Conservation (phyloP, 23 tunicate species). For the Trididemnum nubilum region DNA sequence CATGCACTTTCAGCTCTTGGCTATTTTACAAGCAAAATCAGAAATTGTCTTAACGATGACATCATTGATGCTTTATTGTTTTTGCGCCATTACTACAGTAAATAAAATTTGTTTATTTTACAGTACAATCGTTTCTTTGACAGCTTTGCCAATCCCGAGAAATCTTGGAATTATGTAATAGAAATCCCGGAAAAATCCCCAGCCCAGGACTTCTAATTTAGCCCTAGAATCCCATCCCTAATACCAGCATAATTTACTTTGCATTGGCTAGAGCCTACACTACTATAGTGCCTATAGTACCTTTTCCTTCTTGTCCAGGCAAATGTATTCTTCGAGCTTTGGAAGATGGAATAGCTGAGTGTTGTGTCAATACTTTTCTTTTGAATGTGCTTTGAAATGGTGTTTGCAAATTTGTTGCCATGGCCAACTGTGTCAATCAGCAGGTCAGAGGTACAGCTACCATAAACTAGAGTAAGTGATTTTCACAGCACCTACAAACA, state of each 20-base stretch:
- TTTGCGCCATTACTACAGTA: conserved; percentile 24
- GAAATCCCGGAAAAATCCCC: conserved; percentile 28
- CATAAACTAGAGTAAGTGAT: too few species aligned
- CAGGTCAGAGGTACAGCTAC: too few species aligned
- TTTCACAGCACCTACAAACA: too few species aligned
- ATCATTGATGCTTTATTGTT: conserved; percentile 22
- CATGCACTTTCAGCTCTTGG: conserved; percentile 24
- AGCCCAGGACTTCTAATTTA: conserved; percentile 18
- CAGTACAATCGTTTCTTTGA: conserved; percentile 1
- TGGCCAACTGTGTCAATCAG: too few species aligned
- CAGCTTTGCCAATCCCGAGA: conserved; percentile 19
- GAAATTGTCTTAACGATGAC: conserved; percentile 35
- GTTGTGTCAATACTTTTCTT: too few species aligned
- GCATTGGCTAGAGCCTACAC: too few species aligned
- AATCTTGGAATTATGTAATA: conserved; percentile 14
- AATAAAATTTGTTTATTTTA: conserved; percentile 28
- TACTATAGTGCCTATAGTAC: too few species aligned
- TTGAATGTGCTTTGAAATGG: too few species aligned
- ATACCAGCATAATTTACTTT: background rate
- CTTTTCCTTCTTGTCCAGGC: background rate
- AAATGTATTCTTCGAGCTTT: background rate
- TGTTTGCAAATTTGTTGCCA: too few species aligned
- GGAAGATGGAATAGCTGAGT: background rate
- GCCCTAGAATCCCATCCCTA: conserved; percentile 16
- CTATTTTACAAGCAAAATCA: conserved; percentile 18